Base-by-base conservation (phyloP, 2,797 vertebrate genomes). In the Mus spretus region DNA sequence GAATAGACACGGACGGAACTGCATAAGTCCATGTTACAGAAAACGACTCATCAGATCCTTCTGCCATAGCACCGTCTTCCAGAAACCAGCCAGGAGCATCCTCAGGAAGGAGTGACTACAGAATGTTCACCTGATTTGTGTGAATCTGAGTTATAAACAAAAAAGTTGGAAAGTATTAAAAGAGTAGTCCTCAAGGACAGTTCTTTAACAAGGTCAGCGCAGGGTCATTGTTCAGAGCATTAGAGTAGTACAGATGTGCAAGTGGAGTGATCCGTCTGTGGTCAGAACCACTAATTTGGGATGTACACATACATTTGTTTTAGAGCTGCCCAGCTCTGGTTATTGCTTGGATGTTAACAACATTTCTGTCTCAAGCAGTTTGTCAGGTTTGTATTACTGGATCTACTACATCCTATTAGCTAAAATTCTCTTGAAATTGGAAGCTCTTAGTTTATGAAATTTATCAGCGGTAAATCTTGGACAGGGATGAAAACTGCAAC, bases 61-160 rank as follows among this genome's bases (percentile, higher is more conserved):
- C 90, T 95, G 79, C 61, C 81, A 91, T 93, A 94, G 84, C 90
- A 87, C 89, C 90, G 10, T 88, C 92, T 96, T 75, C 65, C 95
- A 91, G 95, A 94, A 91, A 74, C 57, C 93, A 94, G 78, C 90
- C 90, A 94, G 47, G 86, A 63, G 3, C 96, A 50, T 91, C 86
- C 86, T 95, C 94, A 96, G 89, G 70, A 94, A 97, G 91, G 83
- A 94, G 28, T 95, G 89, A 93, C 95, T 95, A n/a, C 93, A 96
- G 85, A 94, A 93, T 59, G 77, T 90, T 59, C 93, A 79, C 14
- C 83, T 50, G 80, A 89, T 80, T 84, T 94, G 63, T 96, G 86
- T 96, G 83, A 80, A 80, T 91, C 37, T 85, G 84, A 97, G 85
- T 97, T 93, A 65, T 74, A 91, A 94, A 93, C 70, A 97, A 93